Evolutionary conservation across 2,797 vertebrate species (phyloP).

Genomic region (Podarcis siculus): DNA sequence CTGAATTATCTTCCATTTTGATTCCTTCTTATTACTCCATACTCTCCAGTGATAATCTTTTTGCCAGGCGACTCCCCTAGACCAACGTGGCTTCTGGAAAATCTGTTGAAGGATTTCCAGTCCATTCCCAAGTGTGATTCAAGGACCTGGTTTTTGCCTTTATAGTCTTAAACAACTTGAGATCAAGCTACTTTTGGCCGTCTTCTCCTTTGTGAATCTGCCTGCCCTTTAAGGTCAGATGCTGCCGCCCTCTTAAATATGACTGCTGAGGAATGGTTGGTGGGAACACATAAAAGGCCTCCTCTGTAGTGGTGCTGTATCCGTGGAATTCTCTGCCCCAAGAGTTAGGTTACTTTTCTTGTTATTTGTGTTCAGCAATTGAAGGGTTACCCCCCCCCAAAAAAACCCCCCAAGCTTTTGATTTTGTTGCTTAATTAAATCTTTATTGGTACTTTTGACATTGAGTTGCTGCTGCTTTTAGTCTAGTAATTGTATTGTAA

Average conservation of each 20-base stretch:
- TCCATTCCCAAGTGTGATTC: neutral
- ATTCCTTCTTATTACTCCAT: slow-evolving; percentile 1
- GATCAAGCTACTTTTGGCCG: neutral
- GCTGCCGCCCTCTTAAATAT: neutral
- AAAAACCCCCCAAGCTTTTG: too few species aligned
- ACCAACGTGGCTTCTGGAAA: neutral
- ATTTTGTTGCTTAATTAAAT: too few species aligned
- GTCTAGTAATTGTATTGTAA: too few species aligned
- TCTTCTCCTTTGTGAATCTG: neutral
- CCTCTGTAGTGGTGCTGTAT: neutral
- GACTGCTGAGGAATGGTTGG: neutral
- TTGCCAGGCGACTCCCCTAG: neutral
- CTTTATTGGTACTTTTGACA: too few species aligned
- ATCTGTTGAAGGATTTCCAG: neutral
- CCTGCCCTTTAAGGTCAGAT: neutral
- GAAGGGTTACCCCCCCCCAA: too few species aligned
- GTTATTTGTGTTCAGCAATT: too few species aligned
- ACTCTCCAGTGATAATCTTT: neutral
- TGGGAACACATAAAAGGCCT: neutral
- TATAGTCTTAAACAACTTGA: neutral
- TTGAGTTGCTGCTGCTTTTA: too few species aligned
- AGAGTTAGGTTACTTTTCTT: too few species aligned
- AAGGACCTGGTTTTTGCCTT: neutral
- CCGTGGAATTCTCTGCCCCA: neutral
- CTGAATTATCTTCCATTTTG: slow-evolving; percentile 21